Evolutionary conservation across 2,113 vertebrate species (phyloP).

Genomic region (Loxodonta africana): DNA sequence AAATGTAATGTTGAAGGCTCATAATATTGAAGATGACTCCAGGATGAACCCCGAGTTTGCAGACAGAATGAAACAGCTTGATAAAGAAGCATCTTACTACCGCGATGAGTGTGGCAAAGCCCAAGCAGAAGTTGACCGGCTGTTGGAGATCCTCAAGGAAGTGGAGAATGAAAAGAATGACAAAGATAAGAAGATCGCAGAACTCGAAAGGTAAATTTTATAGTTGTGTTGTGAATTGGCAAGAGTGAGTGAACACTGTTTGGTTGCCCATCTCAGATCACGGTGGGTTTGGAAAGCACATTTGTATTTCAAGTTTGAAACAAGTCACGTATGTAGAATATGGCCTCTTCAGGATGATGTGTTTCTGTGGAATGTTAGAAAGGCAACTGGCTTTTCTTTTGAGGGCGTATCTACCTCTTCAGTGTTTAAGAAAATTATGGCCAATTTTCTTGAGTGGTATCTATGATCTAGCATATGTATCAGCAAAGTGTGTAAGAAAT

Average conservation of each 20-base stretch:
- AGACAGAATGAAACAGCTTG: constrained; percentile 94
- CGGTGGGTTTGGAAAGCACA: not conserved
- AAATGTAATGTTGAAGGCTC: constrained; percentile 91
- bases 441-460: constrained; percentile 13
- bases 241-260: not conserved
- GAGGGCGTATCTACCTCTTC: not conserved
- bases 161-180: constrained; percentile 95
- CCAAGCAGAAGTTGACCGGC: constrained; percentile 95
- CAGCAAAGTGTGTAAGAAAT: not conserved
- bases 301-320: constrained; percentile 24
- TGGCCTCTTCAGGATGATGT: not conserved
- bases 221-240: not conserved
- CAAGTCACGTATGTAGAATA: not conserved
- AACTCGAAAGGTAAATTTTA: constrained; percentile 95
- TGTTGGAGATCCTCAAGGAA: constrained; percentile 95
- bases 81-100: constrained; percentile 96
- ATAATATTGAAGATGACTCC: constrained; percentile 92
- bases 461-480: not conserved
- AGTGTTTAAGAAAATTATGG: not conserved
- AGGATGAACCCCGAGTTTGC: constrained; percentile 94
- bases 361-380: not conserved
- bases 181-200: constrained; percentile 96
- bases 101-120: constrained; percentile 95
- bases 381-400: not conserved
- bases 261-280: not conserved